Evolutionary conservation across 37 sponge, comb jelly and placozoan species (phyloP), one percentile per base, ranked within the genome.

Genomic region (Hexactinellida sp.): DNA sequence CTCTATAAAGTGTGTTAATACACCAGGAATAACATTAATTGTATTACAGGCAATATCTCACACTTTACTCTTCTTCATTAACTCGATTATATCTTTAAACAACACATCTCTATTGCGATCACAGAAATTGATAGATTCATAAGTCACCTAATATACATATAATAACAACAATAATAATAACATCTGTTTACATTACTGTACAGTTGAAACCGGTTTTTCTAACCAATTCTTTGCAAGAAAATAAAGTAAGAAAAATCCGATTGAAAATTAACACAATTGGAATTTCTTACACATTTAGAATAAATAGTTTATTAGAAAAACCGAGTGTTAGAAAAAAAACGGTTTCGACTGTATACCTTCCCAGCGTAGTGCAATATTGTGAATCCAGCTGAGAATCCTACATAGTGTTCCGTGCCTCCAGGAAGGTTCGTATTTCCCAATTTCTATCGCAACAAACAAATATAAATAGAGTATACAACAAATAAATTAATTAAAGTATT

Each of bases 61-160:
- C 92, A 84, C 82, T 88, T 82, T 30, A 86, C 95, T 93, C 39
- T 90, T 47, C 88, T 97, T 93, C 95, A 97, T 93, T 84, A 97
- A 87, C 85, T 93, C 97, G 25, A 97, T 93, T 36, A 95, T 88
- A 84, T 97, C 97, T 37, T 88, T 94, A 86, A 91, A 92, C 54
- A 97, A 87, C 0, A 97, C 95, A 87, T 97, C 97, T 54, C 95
- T 91, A 88, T 97, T 97, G 84, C 91, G 88, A 38, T 97, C 97
- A 93, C 93, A 93, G 89, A 97, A 97, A 0, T 93, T 93, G 16
- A 86, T 90, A 30, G 90, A 92, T 37, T 92, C 93, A 55, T 97
- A 97, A 1, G 93, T 93, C 41, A 97, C 97, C 93, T 93, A 82
- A 36, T 82, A 55, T 36, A 54, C 19, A 54, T 25, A 35, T n/a